Evolutionary conservation across 1,140 invertebrate genomes (phyloP).

Genomic region (Parasteatoda tepidariorum): DNA sequence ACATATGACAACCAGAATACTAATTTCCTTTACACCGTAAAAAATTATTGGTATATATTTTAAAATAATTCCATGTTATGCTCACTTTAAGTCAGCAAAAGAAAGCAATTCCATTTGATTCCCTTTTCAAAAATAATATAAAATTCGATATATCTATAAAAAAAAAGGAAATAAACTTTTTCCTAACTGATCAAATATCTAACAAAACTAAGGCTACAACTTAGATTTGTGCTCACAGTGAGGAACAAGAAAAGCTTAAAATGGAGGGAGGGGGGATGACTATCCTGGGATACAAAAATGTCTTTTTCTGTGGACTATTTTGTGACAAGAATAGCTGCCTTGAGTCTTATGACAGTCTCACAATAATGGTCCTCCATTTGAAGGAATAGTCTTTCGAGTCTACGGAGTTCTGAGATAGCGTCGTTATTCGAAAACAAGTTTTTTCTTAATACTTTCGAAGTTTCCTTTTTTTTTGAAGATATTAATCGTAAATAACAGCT

Average conservation of each 20-base stretch:
- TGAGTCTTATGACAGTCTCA: slow-evolving; percentile 3
- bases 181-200: not conserved
- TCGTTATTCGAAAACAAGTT: too few relatives aligned
- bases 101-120: too few relatives aligned
- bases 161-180: not conserved
- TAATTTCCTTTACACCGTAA: too few relatives aligned
- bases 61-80: too few relatives aligned
- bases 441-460: too few relatives aligned
- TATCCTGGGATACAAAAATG: not conserved
- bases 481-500: too few relatives aligned
- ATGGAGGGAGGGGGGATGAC: not conserved
- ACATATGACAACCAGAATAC: too few relatives aligned
- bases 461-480: too few relatives aligned
- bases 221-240: not conserved
- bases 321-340: not conserved
- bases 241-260: not conserved
- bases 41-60: too few relatives aligned
- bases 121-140: too few relatives aligned
- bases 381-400: not conserved
- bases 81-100: too few relatives aligned
- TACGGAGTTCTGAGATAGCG: not conserved
- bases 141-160: not conserved
- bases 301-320: not conserved
- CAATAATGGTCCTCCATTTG: not conserved
- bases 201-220: not conserved